Base-by-base conservation (phyloP, 30 jellyfish, hydroid and myxozoan species). In the Cassiopea andromeda region DNA sequence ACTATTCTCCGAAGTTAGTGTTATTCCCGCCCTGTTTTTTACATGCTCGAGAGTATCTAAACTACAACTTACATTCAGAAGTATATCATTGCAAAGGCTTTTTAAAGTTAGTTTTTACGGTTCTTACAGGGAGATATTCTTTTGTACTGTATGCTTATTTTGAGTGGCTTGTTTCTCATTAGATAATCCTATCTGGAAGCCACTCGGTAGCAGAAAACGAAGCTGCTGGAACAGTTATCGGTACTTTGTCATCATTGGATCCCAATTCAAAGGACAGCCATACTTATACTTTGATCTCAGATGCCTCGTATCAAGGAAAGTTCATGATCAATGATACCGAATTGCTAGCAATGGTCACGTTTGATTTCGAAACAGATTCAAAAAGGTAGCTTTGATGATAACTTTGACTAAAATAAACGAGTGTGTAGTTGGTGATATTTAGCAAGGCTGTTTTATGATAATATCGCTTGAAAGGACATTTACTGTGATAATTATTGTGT, bases 291-390 rank as follows among this genome's bases (percentile, higher is more conserved):
- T 59, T 95, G 60, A 73, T 70, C 1, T 46, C 80, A 7, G 96
- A 82, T 61, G 85, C 86, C 16, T 45, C 87, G 60, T 60, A 45
- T 68, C 85, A 85, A 17, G 96, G 96, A 5, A 85, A 87, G 12
- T 95, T 95, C 87, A 69, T 18, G 12, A 77, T 91, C 59, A 59
- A 83, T 78, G 91, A 90, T 14, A 83, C 87, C 69, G 80, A 78
- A 64, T 80, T 95, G 69, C 60, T 71, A 8, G 82, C 99, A 38
- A 68, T 69, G 90, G 89, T 66, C 77, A 15, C 84, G 49, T 91
- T 95, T 82, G 92, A 95, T 84, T 95, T 54, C 85, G 99, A 95
- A 89, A 75, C 91, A 18, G 96, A 57, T 19, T 84, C 94, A 70
- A 87, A 83, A 84, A 93, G 92, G 98, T 93, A 82, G 67, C 91